Evolutionary conservation across 1,140 invertebrate genomes (phyloP).

Genomic region (Leptopilina clavipes): DNA sequence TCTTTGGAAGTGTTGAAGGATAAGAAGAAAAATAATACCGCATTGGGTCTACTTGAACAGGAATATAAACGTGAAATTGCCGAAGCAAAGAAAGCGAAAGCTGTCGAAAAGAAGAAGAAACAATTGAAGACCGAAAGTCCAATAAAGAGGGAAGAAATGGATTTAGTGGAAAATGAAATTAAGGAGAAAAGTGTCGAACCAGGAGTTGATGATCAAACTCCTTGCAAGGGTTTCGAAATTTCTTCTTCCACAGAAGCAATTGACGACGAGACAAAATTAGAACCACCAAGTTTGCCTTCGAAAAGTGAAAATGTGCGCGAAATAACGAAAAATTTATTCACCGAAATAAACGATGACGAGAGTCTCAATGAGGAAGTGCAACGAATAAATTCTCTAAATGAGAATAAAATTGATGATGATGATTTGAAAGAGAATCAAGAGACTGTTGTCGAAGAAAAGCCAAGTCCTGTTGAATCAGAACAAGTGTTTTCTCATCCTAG

Average conservation of each 20-base stretch:
- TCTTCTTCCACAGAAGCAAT: no score
- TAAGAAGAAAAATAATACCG: constrained; percentile 55
- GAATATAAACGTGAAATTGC: constrained; percentile 60
- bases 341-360: neutral
- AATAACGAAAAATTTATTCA: neutral
- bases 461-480: neutral
- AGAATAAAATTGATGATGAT: neutral
- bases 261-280: constrained; percentile 1
- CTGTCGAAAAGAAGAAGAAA: constrained; percentile 49
- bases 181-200: constrained; percentile 25
- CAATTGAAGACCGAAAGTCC: no score
- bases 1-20: constrained; percentile 45
- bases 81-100: constrained; percentile 40
- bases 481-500: neutral
- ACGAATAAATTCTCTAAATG: neutral
- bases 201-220: neutral
- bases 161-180: constrained; percentile 51
- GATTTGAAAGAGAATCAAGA: constrained; percentile 35
- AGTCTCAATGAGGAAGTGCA: constrained; percentile 4
- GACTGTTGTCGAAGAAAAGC: neutral
- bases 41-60: constrained; percentile 61
- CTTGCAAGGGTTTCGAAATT: neutral
- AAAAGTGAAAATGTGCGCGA: neutral
- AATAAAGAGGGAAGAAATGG: constrained; percentile 53
- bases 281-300: constrained; percentile 24